Evolutionary conservation across 2,113 vertebrate species (phyloP), one percentile per base, ranked within the genome.

Genomic region (Helogale parvula): DNA sequence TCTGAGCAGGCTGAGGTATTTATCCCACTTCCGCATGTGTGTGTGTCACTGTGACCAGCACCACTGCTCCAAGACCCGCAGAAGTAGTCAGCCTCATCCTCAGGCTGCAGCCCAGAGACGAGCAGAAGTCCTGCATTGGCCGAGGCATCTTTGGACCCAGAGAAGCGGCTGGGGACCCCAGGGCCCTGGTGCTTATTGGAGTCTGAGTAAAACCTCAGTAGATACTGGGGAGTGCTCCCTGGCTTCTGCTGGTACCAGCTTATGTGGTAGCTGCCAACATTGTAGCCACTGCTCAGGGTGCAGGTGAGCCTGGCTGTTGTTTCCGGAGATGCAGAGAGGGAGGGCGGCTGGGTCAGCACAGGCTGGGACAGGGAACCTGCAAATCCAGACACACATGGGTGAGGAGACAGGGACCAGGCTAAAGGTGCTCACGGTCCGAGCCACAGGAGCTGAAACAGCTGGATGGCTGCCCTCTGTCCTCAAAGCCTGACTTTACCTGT

Each of bases 221-320:
- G 57, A 19, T 6, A 77, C 5, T 0, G 0, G 16, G 57, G 90
- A 83, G 68, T 10, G 74, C 47, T 47, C 25, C 84, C 54, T 76
- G 68, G 12, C 29, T 88, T 83, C 84, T 83, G 31, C 84, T 57
- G 47, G 13, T 0, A 60, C 35, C 57, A 83, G 25, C 0, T 0
- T 57, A 82, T 68, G 0, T 0, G 0, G 0, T 33, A 57, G 0
- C 3, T 0, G 0, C 35, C 35, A 66, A 57, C 17, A 83, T 0
- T 35, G 41, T 17, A 3, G 0, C 9, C 38, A 1, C 25, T 63
- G 14, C 19, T 52, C 13, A 60, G 9, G 63, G 45, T 85, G 47
- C 69, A 33, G 29, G 35, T 1, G 12, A 91, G 33, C 47, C 25
- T 86, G 72, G 31, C 38, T 13, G 54, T 0, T 69, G 45, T 47